Base-by-base conservation (phyloP, 2,113 vertebrate species). In the Miniopterus natalensis region DNA sequence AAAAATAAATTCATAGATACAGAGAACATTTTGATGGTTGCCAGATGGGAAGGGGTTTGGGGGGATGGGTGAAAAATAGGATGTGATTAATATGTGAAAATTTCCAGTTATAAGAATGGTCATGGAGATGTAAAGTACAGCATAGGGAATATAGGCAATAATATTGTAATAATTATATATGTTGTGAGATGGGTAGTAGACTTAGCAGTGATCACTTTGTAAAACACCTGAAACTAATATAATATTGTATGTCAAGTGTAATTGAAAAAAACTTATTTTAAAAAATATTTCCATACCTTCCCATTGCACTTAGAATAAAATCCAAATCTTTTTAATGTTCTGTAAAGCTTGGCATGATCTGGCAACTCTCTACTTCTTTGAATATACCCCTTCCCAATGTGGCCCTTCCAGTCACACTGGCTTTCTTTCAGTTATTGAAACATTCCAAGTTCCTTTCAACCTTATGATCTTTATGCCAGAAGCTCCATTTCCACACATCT, bases 361-460 rank as follows among this genome's bases (percentile, higher is more conserved):
- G 2, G 4, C 23, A 49, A 21, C 21, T 7, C 40, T 59, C 27
- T 18, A 15, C 13, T 66, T 42, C 40, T 73, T 36, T 65, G 47
- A 18, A 17, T 63, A 20, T 6, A 6, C 36, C 36, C 36, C 36
- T 36, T 36, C 36, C 36, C 36, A 36, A 36, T 36, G 36, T 36
- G 36, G 36, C 36, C 36, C 36, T 36, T 61, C 51, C 36, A 88
- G 23, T n/a, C 25, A 59, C 45, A 51, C 1, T 70, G 51, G 29
- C 27, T 70, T 75, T 47, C 61, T n/a, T 29, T 61, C 11, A 1
- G 1, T 53, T 88, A 47, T 2, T 91, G 29, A 55, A 63, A 68
- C 36, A 80, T 59, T 36, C 61, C 11, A 84, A 92, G 45, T 40
- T 92, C 21, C 70, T 88, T 84, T 42, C 77, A n/a, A 92, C 21